These are phyloP conservation scores for Acipenser oxyrinchus DNA, from an alignment of 2,797 vertebrate species.

Conservation along the genomic window DNA sequence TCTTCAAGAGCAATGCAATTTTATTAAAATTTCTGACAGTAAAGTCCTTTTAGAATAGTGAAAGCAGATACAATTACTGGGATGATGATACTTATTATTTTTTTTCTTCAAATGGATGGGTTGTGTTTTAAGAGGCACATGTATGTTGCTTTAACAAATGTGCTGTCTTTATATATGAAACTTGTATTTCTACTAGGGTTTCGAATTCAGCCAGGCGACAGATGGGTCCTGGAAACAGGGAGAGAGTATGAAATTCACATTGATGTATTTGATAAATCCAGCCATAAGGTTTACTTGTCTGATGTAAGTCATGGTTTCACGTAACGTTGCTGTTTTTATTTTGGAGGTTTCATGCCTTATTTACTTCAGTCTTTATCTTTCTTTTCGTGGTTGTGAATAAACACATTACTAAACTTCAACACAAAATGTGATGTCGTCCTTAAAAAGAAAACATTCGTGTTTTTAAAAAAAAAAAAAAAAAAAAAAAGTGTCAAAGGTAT, in stretches of 20 bases:
- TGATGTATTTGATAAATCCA: slow-evolving; percentile 86
- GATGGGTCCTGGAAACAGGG: slow-evolving; percentile 83
- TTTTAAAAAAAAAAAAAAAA: no score
- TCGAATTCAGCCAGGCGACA: slow-evolving; percentile 79
- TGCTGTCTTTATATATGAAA: no score
- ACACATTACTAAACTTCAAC: no score
- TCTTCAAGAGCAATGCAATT: no score
- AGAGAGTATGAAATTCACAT: slow-evolving; percentile 73
- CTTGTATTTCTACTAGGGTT: slow-evolving; percentile 63
- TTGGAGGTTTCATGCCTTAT: neutral
- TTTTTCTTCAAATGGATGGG: neutral
- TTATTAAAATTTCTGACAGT: no score
- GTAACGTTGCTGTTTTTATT: neutral
- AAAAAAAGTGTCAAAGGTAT: no score
- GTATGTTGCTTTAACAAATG: no score
- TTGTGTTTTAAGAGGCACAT: no score
- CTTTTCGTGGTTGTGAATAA: neutral
- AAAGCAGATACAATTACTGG: no score
- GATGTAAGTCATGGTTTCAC: slow-evolving; percentile 67
- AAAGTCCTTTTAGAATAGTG: no score
- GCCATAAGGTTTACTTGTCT: slow-evolving; percentile 81
- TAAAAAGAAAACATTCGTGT: no score
- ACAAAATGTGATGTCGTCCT: no score
- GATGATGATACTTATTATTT: neutral
- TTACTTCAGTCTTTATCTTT: neutral